These are phyloP conservation scores for Taeniopygia guttata DNA, from an alignment of 2,797 vertebrate genomes.

Conservation along the genomic window DNA sequence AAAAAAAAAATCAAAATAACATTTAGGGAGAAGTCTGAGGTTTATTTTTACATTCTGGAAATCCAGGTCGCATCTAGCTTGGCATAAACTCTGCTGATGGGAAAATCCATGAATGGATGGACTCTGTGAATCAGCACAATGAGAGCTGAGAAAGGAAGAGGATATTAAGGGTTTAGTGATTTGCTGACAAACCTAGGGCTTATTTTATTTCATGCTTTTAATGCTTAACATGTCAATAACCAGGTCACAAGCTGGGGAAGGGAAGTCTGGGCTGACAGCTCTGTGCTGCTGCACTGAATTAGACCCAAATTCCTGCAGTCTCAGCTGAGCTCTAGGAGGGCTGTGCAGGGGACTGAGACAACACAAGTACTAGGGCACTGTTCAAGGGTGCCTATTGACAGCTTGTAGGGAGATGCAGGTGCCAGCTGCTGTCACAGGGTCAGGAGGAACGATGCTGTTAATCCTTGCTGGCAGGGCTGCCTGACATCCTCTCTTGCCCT, in stretches of 20 bases:
- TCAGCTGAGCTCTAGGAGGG: background rate
- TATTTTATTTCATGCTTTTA: background rate
- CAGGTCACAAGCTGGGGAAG: background rate
- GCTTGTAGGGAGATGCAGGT: background rate
- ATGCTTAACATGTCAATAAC: background rate
- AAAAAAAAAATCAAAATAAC: background rate
- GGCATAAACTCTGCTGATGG: constrained; percentile 31
- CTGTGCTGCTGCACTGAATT: background rate
- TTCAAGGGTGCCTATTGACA: background rate
- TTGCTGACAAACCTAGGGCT: constrained; percentile 27
- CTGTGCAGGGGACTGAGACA: background rate
- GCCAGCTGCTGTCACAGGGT: background rate
- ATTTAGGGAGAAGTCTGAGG: background rate
- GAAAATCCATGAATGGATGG: constrained; percentile 13
- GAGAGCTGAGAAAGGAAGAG: constrained; percentile 43
- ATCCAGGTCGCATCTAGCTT: background rate
- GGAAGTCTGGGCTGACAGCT: background rate
- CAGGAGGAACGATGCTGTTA: background rate
- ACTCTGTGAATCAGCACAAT: constrained; percentile 21
- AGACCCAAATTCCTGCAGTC: background rate
- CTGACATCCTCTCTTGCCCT: background rate
- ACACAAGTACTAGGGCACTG: background rate
- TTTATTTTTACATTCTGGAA: background rate
- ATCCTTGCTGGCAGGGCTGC: background rate
- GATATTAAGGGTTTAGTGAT: constrained; percentile 28